Conservation (phyloP, 2,113 vertebrate species). For the Pristiophorus japonicus region DNA sequence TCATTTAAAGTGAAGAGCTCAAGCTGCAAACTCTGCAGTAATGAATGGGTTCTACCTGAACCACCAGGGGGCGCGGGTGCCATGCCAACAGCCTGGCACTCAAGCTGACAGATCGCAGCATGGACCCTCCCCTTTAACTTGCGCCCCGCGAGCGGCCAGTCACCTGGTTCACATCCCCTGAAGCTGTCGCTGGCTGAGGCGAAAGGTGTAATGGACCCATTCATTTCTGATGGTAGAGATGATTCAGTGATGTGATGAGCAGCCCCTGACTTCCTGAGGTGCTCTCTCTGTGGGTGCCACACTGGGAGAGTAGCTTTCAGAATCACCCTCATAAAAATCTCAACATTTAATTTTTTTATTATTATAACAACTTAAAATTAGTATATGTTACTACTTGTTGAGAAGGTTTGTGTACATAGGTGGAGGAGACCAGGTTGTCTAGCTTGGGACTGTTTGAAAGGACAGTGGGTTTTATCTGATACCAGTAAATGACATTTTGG, state of each 20-base stretch:
- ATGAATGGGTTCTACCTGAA: too few relatives aligned
- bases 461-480: neutral
- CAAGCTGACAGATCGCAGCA: too few relatives aligned
- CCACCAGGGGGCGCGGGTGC: too few relatives aligned
- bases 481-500: neutral
- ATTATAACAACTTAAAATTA: neutral
- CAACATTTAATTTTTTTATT: neutral
- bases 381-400: neutral
- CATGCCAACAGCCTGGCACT: too few relatives aligned
- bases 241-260: neutral
- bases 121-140: too few relatives aligned
- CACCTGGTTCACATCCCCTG: too few relatives aligned
- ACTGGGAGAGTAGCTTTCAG: neutral
- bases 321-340: neutral
- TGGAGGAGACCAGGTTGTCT: neutral
- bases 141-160: too few relatives aligned
- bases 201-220: neutral
- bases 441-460: neutral
- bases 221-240: neutral
- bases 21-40: too few relatives aligned
- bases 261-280: neutral
- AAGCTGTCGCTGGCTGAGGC: too few relatives aligned
- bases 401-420: neutral
- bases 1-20: too few relatives aligned
- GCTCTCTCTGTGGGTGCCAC: neutral